Evolutionary conservation across 2,888 invertebrate genomes (phyloP).

Genomic region (Prosopocoilus inquinatus): DNA sequence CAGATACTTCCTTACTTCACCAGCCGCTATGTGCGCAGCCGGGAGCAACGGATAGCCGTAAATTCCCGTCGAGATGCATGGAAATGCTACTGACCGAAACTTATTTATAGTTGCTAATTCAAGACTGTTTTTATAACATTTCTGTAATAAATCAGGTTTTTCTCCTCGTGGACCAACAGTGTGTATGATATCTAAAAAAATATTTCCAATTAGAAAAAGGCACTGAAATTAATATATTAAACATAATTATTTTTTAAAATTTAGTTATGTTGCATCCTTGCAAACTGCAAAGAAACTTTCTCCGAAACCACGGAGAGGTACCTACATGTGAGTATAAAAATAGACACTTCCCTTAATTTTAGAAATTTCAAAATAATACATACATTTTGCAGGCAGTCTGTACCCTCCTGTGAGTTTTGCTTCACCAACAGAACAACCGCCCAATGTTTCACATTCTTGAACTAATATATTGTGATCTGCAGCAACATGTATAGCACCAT

Average conservation of each 20-base stretch:
- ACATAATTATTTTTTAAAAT: too few relatives aligned
- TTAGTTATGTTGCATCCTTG: too few relatives aligned
- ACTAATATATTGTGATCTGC: slow-evolving; percentile 66
- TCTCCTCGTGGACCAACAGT: slow-evolving; percentile 85
- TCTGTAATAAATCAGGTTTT: slow-evolving; percentile 60
- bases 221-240: neutral
- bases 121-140: slow-evolving; percentile 72
- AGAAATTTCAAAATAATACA: too few relatives aligned
- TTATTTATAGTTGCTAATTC: slow-evolving; percentile 56
- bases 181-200: slow-evolving; percentile 77
- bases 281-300: too few relatives aligned
- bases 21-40: slow-evolving; percentile 74
- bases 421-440: slow-evolving; percentile 77
- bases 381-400: slow-evolving; percentile 80
- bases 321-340: too few relatives aligned
- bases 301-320: too few relatives aligned
- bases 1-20: slow-evolving; percentile 65
- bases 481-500: slow-evolving; percentile 84
- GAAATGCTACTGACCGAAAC: slow-evolving; percentile 74
- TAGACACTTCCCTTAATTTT: too few relatives aligned
- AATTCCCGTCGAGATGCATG: slow-evolving; percentile 90
- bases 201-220: neutral
- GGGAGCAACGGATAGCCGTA: slow-evolving; percentile 81
- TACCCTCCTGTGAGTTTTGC: slow-evolving; percentile 84
- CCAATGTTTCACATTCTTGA: slow-evolving; percentile 69